Conservation (phyloP, 2,113 vertebrate species). For the Puma concolor region DNA sequence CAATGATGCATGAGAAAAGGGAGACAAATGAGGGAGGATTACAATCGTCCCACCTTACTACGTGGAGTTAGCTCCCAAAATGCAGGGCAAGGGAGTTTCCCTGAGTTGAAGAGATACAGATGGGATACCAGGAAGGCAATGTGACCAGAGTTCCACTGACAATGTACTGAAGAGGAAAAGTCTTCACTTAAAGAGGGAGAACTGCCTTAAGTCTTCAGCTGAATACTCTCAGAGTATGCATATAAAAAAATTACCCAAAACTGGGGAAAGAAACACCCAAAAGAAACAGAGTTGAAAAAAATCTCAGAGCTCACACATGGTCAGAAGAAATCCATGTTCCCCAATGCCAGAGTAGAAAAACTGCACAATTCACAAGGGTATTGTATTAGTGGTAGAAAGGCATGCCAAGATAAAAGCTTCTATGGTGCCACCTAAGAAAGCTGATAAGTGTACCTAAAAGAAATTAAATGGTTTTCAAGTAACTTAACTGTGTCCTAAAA, state of each 20-base stretch:
- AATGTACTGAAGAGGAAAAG: background rate
- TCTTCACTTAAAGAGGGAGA: background rate
- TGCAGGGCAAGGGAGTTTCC: background rate
- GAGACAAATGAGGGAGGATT: background rate
- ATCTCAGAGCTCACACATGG: background rate
- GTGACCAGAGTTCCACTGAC: background rate
- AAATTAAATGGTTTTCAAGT: constrained; percentile 4
- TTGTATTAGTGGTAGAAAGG: background rate
- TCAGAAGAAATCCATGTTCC: background rate
- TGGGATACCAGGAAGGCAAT: background rate
- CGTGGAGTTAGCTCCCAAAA: background rate
- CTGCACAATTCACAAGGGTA: background rate
- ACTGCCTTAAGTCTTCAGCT: background rate
- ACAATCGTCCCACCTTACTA: background rate
- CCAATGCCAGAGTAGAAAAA: background rate
- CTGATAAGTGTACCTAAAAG: background rate
- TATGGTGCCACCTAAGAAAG: background rate
- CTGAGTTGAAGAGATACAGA: background rate
- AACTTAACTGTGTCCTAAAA: background rate
- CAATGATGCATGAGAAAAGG: background rate
- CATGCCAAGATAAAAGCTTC: background rate
- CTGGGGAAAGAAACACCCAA: background rate
- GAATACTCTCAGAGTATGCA: background rate
- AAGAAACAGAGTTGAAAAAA: background rate
- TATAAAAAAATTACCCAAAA: background rate